These are phyloP conservation scores for Plutomurus gul DNA, from an alignment of 1,140 invertebrate genomes.

Conservation along the genomic window DNA sequence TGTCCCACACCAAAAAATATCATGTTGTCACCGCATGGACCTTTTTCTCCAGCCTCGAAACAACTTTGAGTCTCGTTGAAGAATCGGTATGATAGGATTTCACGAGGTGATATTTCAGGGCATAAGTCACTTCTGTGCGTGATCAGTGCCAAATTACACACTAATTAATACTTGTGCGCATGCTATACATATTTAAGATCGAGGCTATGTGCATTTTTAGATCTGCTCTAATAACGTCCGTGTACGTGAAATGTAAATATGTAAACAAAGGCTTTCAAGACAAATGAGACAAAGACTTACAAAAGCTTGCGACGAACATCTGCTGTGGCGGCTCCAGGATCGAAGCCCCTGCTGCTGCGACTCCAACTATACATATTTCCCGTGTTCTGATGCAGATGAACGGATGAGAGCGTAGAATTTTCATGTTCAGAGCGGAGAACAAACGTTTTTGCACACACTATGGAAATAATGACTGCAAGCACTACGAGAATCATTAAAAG, in stretches of 20 bases:
- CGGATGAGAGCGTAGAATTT: not conserved
- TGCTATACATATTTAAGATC: too few species aligned
- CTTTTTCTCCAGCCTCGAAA: constrained; percentile 36
- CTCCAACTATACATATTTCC: not conserved
- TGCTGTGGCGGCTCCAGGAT: not conserved
- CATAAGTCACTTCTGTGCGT: not conserved
- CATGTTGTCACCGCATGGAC: constrained; percentile 39
- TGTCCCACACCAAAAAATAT: constrained; percentile 34
- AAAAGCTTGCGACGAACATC: not conserved
- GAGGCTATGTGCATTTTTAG: too few species aligned
- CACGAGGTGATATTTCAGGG: not conserved
- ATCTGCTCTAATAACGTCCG: too few species aligned
- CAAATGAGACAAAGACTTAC: not conserved
- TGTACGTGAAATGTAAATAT: too few species aligned
- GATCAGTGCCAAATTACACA: not conserved
- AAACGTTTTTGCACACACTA: too few species aligned
- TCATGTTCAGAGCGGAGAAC: too few species aligned
- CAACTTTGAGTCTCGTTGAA: constrained; percentile 34
- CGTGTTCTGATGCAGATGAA: not conserved
- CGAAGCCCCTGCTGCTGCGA: not conserved
- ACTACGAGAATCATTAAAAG: too few species aligned
- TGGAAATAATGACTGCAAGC: too few species aligned
- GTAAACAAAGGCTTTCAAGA: not conserved
- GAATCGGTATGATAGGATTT: constrained; percentile 28
- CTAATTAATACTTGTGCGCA: too few species aligned